Evolutionary conservation across 30 jellyfish, hydroid and myxozoan species (phyloP), one percentile per base, ranked within the genome.

Genomic region (Aurelia sp.): DNA sequence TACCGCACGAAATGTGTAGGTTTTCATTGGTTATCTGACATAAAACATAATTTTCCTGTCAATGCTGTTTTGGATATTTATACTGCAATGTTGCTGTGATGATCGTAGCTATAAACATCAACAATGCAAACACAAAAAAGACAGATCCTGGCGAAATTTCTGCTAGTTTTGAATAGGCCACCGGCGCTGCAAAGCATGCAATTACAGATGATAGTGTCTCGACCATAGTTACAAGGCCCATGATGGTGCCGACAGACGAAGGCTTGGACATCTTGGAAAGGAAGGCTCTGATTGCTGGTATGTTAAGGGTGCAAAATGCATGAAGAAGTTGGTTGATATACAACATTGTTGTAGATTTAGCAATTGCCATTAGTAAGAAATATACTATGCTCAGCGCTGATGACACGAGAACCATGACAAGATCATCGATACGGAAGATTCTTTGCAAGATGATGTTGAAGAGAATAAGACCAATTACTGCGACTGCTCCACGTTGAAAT

Each of bases 161-260:
- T 8, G 74, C 70, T 23, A 78, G 74, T 10, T 48, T 63, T 11
- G 88, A 52, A 19, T 78, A 78, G 33, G 74, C 76, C 18, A 62
- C 22, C 11, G 88, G 88, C 4, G 74, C 68, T 61, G 69, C 88
- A 50, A 78, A 63, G 78, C 88, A 61, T 61, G 78, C 78, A 13
- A 78, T 44, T 7, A 62, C 74, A 66, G 78, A 53, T 59, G 88
- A 61, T 19, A 78, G 51, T 6, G 88, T 27, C 78, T 78, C 88
- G 15, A 78, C 78, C 79, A 62, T 61, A 11, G 65, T 22, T 35
- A 62, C 79, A 4, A 63, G 66, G 11, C 88, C 88, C 59, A 78
- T 63, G 13, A 62, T 47, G 19, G 78, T 66, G 23, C 88, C 88
- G 18, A 62, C 58, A 8, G 78, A 17, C 11, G 74, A 61, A 11